These are phyloP conservation scores for Conger conger DNA, from an alignment of 2,113 vertebrate genomes.

Conservation along the genomic window DNA sequence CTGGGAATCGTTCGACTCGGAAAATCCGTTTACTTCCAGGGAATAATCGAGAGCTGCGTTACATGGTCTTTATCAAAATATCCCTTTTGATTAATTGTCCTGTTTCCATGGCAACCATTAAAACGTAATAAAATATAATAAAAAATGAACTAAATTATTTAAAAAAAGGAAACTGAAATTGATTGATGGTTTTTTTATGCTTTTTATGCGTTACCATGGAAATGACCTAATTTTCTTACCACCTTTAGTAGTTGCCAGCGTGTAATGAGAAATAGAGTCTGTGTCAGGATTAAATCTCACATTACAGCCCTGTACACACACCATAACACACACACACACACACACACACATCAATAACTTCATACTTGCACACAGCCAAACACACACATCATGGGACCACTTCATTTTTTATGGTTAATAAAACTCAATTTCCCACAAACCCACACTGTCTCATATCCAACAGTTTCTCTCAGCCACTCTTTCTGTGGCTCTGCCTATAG, in stretches of 20 bases:
- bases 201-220: conserved; percentile 53
- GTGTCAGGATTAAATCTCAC: conserved; percentile 60
- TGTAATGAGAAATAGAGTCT: conserved; percentile 75
- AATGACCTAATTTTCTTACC: conserved; percentile 74
- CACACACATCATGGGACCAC: background rate
- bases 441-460: too few species aligned
- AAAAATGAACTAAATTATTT: conserved; percentile 31
- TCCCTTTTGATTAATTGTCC: background rate
- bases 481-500: too few species aligned
- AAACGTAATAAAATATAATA: conserved; percentile 44
- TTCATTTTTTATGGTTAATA: background rate
- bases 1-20: background rate
- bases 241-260: conserved; percentile 76
- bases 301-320: conserved; percentile 38
- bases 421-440: background rate
- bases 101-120: conserved; percentile 59
- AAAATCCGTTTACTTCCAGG: background rate
- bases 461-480: too few species aligned
- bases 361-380: too few species aligned
- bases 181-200: conserved; percentile 23
- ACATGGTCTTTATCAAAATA: background rate
- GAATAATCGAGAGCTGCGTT: background rate
- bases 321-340: conserved; percentile 1
- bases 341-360: background rate
- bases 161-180: conserved; percentile 33